These are phyloP conservation scores for Remorina albescens DNA, from an alignment of 2,797 vertebrate species.

Conservation along the genomic window DNA sequence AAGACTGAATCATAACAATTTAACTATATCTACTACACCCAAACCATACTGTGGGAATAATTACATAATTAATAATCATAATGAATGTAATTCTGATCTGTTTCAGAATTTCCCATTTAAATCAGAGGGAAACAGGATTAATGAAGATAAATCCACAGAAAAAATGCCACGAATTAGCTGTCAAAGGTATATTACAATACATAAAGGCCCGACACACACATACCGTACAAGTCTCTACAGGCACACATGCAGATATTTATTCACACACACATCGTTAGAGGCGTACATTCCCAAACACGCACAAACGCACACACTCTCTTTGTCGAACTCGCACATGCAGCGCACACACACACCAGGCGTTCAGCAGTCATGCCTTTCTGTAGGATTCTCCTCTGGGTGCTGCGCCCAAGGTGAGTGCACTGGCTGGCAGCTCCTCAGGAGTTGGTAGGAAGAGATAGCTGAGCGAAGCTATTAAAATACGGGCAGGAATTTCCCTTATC, in stretches of 20 bases:
- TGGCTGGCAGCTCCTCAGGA: constrained; percentile 86
- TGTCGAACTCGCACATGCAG: constrained; percentile 16
- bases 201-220: neutral
- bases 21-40: neutral
- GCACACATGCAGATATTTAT: constrained; percentile 36
- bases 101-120: neutral
- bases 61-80: neutral
- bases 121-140: neutral
- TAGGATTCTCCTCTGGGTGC: constrained; percentile 86
- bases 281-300: constrained; percentile 43
- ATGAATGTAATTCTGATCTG: neutral
- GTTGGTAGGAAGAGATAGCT: constrained; percentile 87
- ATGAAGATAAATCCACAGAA: neutral
- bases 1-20: too few relatives aligned
- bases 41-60: neutral
- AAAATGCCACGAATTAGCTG: neutral
- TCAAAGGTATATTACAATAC: neutral
- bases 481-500: constrained; percentile 86
- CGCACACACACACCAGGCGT: constrained; percentile 42
- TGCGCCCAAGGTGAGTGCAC: constrained; percentile 88
- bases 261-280: constrained; percentile 23
- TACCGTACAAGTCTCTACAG: neutral
- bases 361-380: constrained; percentile 79
- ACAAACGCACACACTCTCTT: constrained; percentile 27
- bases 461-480: constrained; percentile 92